Evolutionary conservation across 2,113 vertebrate genomes (phyloP).

Genomic region (Xiphias gladius): DNA sequence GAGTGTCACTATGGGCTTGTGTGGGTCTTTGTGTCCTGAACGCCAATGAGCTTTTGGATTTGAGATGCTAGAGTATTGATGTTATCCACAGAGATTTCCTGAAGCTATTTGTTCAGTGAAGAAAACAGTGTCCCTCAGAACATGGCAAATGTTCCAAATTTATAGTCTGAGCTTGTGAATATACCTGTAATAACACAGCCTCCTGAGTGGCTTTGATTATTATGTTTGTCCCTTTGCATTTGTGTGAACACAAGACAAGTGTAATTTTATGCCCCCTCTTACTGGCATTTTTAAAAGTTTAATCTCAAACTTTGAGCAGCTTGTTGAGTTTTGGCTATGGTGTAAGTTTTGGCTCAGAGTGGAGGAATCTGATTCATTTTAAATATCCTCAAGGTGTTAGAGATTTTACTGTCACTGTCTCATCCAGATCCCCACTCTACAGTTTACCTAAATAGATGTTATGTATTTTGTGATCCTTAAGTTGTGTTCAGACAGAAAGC

Average conservation of each 20-base stretch:
- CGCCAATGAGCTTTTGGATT: not conserved
- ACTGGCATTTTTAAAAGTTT: not conserved
- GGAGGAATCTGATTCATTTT: not conserved
- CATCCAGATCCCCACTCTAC: not conserved
- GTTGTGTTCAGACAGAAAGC: too few relatives aligned
- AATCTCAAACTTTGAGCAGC: not conserved
- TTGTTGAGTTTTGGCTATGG: not conserved
- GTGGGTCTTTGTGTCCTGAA: not conserved
- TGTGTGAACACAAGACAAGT: conserved; percentile 1
- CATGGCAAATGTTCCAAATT: not conserved
- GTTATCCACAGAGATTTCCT: not conserved
- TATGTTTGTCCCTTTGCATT: not conserved
- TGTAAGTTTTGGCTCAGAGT: too few relatives aligned
- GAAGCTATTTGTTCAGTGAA: not conserved
- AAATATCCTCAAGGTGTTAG: not conserved
- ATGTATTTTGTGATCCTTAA: too few relatives aligned
- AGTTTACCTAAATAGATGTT: too few relatives aligned
- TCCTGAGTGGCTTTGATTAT: not conserved
- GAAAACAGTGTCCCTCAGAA: not conserved
- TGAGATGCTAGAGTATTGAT: not conserved
- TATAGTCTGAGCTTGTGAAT: not conserved
- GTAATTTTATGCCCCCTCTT: not conserved
- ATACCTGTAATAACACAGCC: not conserved
- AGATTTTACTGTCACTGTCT: not conserved
- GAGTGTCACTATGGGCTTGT: not conserved